Evolutionary conservation across 2,888 invertebrate genomes (phyloP).

Genomic region (Drosophila nr. perissopoda): DNA sequence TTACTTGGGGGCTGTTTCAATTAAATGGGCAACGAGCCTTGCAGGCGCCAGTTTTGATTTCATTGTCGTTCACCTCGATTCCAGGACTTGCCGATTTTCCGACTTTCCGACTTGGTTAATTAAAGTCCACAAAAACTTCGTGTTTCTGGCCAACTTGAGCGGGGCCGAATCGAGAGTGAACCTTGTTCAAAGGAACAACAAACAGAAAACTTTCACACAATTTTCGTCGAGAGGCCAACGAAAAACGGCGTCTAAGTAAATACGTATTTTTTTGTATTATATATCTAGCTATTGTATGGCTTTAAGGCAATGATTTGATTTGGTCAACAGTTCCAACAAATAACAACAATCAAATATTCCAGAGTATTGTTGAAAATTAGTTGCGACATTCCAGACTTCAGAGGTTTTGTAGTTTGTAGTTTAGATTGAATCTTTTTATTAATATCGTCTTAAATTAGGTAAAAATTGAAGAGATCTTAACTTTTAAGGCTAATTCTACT

Average conservation of each 20-base stretch:
- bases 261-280: neutral
- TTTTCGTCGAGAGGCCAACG: neutral
- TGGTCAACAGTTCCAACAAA: neutral
- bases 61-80: neutral
- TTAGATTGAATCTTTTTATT: neutral
- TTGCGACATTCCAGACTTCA: neutral
- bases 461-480: neutral
- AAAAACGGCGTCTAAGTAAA: neutral
- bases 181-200: conserved; percentile 17
- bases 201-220: conserved; percentile 1
- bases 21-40: conserved; percentile 33
- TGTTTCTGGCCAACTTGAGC: conserved; percentile 35
- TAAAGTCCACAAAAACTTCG: conserved; percentile 48
- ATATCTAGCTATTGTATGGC: neutral
- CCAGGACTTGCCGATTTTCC: too few species aligned
- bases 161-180: neutral
- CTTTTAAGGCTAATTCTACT: too few species aligned
- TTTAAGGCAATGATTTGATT: neutral
- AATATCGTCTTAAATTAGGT: neutral
- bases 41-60: conserved; percentile 48
- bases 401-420: too few species aligned
- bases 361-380: neutral
- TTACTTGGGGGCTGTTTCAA: conserved; percentile 49
- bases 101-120: conserved; percentile 32
- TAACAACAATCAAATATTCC: neutral